Percentiles rank a stretch among this genome's conserved stretches.
phyloP scores from a whole-genome alignment of 2,797 vertebrate genomes.

The Pseudomugil tenellus region DNA sequence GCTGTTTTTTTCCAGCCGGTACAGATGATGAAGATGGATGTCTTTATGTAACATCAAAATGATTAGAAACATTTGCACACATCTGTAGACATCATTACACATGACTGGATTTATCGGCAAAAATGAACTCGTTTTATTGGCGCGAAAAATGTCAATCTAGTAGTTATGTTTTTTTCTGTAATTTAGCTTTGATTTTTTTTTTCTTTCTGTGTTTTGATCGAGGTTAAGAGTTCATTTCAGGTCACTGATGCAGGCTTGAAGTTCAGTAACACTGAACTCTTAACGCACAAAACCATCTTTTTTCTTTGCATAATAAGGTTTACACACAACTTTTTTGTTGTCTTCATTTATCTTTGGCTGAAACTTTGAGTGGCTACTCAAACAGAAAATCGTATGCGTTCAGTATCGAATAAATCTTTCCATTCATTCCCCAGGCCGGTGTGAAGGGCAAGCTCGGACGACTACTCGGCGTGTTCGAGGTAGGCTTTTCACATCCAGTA shows the following conservation, averaged over 20 bases:
- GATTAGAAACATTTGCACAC: background rate
- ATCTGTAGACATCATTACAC: slow-evolving; percentile 2
- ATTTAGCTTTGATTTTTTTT: background rate
- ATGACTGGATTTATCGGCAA: background rate
- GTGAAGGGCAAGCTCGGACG: slow-evolving; percentile 96
- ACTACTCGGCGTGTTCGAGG: slow-evolving; percentile 97
- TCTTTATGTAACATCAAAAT: background rate
- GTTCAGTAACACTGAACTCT: slow-evolving; percentile 21
- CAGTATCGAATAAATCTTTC: background rate
- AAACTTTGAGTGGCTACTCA: background rate
- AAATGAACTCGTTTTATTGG: too few species aligned
- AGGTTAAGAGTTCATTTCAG: slow-evolving; percentile 14
- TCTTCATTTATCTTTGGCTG: slow-evolving; percentile 15
- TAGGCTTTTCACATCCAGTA: slow-evolving; percentile 70
- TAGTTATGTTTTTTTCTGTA: slow-evolving; percentile 7
- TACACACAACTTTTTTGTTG: slow-evolving; percentile 4
- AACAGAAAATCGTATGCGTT: slow-evolving; percentile 7
- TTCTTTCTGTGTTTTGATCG: background rate
- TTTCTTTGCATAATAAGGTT: slow-evolving; percentile 8
- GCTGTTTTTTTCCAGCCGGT: background rate
- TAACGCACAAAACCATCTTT: slow-evolving; percentile 13
- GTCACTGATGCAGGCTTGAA: background rate
- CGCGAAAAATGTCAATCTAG: background rate
- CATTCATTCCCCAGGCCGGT: slow-evolving; percentile 86
- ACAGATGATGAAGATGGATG: background rate